Evolutionary conservation across 2,113 vertebrate genomes (phyloP), one percentile per base, ranked within the genome.

Genomic region (Muntiacus muntjak): DNA sequence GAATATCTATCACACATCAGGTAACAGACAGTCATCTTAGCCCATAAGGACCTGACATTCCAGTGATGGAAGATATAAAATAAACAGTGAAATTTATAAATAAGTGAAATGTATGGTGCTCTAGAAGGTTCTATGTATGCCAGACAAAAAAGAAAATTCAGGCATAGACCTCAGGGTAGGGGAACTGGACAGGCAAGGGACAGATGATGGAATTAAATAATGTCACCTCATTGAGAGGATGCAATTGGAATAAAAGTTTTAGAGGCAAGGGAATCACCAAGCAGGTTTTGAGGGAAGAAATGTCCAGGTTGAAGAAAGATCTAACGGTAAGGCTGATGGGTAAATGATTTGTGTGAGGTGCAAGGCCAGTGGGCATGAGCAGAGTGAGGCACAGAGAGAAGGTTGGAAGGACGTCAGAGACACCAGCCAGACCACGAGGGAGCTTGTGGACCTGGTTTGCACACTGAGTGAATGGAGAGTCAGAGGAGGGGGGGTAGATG

Each of bases 371-470:
- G 6, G 33, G 12, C 15, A 57, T 21, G n/a, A 40, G 11, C 6
- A 64, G 11, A 50, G 16, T 0, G 12, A 52, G 33, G 13, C 23
- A 71, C n/a, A 47, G 1, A 10, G 15, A 54, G 4, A 82, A 11
- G 19, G 30, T 1, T 7, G 7, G 30, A 13, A 26, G 16, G 21
- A 74, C 17, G 1, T 7, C 26, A 50, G 25, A 85, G 26, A 28
- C 9, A 9, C 7, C 26, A 58, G 26, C 26, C 15, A 26, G 19
- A 55, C 12, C 15, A 50, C 13, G 13, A 64, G 3, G 1, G 12
- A 1, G 3, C 16, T 7, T 9, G 16, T 9, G 5, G n/a, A 15
- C 3, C 26, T 0, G 8, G 5, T 7, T 23, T 85, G 33, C 1
- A 3, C 36, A 76, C 64, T 62, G 43, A 92, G 19, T 52, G 7